A percentile compares a stretch with the other conserved stretches of the same genome.
Evolutionary conservation across 2,113 vertebrate genomes (phyloP).

Genomic region (Leptosomus discolor): DNA sequence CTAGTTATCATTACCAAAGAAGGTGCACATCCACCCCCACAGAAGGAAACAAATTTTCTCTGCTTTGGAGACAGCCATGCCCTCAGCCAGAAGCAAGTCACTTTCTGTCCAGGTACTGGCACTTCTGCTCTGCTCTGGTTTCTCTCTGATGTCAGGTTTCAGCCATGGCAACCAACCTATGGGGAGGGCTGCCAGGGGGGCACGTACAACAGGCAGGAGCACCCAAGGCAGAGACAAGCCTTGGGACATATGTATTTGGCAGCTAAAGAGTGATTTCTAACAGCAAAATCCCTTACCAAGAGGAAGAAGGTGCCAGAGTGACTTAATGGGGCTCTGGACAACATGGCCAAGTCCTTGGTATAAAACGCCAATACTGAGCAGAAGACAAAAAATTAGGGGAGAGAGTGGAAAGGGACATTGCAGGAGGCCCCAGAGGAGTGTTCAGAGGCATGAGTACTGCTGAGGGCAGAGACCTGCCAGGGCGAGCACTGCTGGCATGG

Average conservation of each 20-base stretch:
- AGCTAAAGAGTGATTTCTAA: not conserved
- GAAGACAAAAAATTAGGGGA: not conserved
- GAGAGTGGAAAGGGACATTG: not conserved
- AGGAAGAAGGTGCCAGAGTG: not conserved
- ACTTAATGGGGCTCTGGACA: not conserved
- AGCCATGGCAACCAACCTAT: not conserved
- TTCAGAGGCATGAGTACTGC: not conserved
- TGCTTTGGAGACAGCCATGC: rapidly evolving
- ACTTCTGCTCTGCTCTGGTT: not conserved
- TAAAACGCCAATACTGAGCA: not conserved
- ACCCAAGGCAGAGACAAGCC: not conserved
- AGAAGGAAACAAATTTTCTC: not conserved
- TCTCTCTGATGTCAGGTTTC: not conserved
- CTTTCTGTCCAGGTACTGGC: not conserved
- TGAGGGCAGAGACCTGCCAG: rapidly evolving
- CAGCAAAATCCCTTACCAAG: not conserved
- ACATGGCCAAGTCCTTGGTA: not conserved
- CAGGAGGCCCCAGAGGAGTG: not conserved
- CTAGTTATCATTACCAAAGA: not conserved
- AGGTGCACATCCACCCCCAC: rapidly evolving
- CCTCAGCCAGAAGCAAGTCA: rapidly evolving
- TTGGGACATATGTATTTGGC: not conserved
- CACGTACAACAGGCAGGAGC: not conserved
- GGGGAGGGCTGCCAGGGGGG: rapidly evolving
- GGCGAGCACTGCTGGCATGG: rapidly evolving